phyloP scores from a whole-genome alignment of 2,888 invertebrate species.

The Nasonia oneida region DNA sequence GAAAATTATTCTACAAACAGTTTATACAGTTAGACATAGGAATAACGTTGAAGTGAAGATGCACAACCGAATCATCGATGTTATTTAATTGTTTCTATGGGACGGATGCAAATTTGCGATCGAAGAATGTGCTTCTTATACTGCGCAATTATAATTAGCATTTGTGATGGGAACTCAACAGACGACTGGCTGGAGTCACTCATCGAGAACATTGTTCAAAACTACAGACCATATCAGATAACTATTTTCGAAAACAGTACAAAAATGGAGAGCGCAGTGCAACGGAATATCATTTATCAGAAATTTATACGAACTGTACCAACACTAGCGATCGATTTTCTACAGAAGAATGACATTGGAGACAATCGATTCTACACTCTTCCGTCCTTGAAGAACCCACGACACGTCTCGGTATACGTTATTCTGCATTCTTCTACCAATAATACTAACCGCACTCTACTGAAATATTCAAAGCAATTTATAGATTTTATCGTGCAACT shows the following conservation, averaged over 20 bases:
- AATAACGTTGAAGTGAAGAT: too few relatives aligned
- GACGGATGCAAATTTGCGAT: not conserved
- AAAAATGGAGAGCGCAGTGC: not conserved
- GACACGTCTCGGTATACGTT: not conserved
- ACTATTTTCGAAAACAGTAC: not conserved
- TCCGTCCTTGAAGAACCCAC: not conserved
- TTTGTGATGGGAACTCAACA: not conserved
- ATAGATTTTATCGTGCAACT: not conserved
- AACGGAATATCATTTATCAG: not conserved
- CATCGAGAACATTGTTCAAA: not conserved
- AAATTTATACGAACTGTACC: not conserved
- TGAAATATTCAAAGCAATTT: not conserved
- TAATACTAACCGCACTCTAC: not conserved
- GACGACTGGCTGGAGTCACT: not conserved
- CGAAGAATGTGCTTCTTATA: not conserved
- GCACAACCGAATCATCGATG: too few relatives aligned
- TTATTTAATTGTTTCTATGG: not conserved
- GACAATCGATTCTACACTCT: not conserved
- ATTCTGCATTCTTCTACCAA: not conserved
- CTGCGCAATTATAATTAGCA: not conserved
- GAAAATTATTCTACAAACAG: not conserved
- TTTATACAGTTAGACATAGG: not conserved
- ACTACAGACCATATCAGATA: not conserved
- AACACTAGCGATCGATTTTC: not conserved
- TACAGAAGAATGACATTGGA: not conserved